Percentiles rank a stretch among this genome's conserved stretches.
Evolutionary conservation across 2,888 invertebrate genomes (phyloP).

Genomic region (Limnephilus lunatus): DNA sequence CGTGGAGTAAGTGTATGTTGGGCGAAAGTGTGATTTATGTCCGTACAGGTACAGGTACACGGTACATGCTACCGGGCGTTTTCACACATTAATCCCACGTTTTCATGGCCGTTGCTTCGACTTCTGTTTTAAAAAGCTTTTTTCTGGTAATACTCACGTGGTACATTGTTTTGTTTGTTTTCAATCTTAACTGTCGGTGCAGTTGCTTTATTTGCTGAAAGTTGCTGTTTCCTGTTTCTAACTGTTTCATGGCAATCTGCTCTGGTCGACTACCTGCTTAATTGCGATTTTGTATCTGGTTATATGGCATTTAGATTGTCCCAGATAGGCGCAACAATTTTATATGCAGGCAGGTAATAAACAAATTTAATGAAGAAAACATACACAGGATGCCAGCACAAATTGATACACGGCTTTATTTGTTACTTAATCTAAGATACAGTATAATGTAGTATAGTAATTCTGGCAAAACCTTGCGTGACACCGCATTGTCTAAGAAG

Average conservation of each 20-base stretch:
- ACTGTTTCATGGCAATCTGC: background rate
- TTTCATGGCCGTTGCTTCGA: background rate
- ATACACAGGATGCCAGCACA: background rate
- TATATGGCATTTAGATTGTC: background rate
- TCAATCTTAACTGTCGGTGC: background rate
- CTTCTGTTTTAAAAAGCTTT: background rate
- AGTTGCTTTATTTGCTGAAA: background rate
- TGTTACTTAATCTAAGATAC: background rate
- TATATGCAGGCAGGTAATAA: background rate
- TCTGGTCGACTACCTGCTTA: background rate
- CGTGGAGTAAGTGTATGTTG: background rate
- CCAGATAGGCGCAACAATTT: background rate
- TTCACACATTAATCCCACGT: slow-evolving; percentile 13
- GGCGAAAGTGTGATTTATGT: slow-evolving; percentile 42
- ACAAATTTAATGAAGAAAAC: background rate
- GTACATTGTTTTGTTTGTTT: background rate
- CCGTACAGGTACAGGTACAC: background rate
- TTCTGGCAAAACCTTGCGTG: background rate
- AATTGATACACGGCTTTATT: background rate
- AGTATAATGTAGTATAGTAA: background rate
- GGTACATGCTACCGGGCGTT: slow-evolving; percentile 29
- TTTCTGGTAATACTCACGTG: background rate
- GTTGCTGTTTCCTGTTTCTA: background rate
- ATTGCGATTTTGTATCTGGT: background rate
- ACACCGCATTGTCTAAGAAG: background rate